A percentile compares a stretch with the other conserved stretches of the same genome.
phyloP scores from a whole-genome alignment of 2,113 vertebrate species.

The Macrotis lagotis region DNA sequence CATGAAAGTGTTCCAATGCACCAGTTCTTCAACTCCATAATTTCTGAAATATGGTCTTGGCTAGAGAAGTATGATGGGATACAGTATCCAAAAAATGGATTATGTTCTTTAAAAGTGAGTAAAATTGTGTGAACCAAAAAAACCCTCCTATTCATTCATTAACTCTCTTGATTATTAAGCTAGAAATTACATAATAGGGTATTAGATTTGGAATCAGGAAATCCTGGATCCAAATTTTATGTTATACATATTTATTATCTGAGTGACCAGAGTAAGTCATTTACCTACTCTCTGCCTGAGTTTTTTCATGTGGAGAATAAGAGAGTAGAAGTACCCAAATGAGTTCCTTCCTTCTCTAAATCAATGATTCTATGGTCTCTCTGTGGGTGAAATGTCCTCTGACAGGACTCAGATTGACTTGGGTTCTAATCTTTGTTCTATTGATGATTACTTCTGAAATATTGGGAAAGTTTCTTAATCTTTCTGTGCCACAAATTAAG shows the following conservation, averaged over 20 bases:
- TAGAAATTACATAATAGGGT: neutral
- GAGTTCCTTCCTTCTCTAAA: neutral
- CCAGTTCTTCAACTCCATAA: neutral
- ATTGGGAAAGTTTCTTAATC: too few species aligned
- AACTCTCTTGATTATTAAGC: neutral
- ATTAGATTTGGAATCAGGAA: neutral
- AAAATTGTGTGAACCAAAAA: neutral
- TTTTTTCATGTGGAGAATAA: neutral
- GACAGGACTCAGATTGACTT: neutral
- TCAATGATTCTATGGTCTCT: neutral
- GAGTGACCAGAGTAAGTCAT: neutral
- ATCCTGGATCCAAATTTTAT: neutral
- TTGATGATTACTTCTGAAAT: neutral
- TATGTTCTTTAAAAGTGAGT: neutral
- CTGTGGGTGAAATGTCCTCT: neutral
- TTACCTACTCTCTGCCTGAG: neutral
- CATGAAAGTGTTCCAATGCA: neutral
- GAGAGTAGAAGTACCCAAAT: neutral
- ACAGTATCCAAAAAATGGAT: neutral
- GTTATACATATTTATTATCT: neutral
- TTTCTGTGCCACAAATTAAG: too few species aligned
- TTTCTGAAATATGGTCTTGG: neutral
- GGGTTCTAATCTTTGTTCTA: neutral
- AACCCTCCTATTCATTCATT: neutral
- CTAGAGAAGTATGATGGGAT: neutral